Conservation (phyloP, 1,140 invertebrate genomes). For the Leptinotarsa undecemlineata region DNA sequence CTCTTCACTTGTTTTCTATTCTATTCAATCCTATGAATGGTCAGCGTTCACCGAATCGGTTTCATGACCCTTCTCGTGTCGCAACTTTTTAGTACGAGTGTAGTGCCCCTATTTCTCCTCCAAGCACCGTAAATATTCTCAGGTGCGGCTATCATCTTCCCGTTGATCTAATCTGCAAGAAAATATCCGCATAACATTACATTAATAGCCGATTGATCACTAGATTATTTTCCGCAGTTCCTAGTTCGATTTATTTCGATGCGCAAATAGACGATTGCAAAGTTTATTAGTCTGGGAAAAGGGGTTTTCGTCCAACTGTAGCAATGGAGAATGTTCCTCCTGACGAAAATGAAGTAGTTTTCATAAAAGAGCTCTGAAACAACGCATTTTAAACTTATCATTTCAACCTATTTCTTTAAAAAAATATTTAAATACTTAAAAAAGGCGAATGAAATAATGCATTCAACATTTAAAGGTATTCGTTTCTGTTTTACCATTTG, state of each 20-base stretch:
- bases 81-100: not conserved
- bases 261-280: not conserved
- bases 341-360: too few relatives aligned
- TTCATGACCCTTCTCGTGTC: not conserved
- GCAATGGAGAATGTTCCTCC: too few relatives aligned
- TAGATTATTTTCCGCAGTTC: constrained; percentile 2
- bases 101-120: constrained; percentile 5
- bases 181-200: constrained; percentile 21
- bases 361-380: too few relatives aligned
- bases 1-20: too few relatives aligned
- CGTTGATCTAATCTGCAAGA: constrained; percentile 9
- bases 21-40: too few relatives aligned
- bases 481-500: too few relatives aligned
- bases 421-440: too few relatives aligned
- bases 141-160: constrained; percentile 16
- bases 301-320: not conserved
- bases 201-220: constrained; percentile 10
- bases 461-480: too few relatives aligned
- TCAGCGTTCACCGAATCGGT: too few relatives aligned
- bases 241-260: constrained; percentile 2
- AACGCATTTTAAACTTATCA: too few relatives aligned
- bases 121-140: constrained; percentile 1
- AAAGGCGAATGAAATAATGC: too few relatives aligned
- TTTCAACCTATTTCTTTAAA: too few relatives aligned
- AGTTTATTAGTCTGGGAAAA: not conserved